Evolutionary conservation across 1,140 invertebrate species (phyloP), one percentile per base, ranked within the genome.

Genomic region (Tetramorium alpestre): DNA sequence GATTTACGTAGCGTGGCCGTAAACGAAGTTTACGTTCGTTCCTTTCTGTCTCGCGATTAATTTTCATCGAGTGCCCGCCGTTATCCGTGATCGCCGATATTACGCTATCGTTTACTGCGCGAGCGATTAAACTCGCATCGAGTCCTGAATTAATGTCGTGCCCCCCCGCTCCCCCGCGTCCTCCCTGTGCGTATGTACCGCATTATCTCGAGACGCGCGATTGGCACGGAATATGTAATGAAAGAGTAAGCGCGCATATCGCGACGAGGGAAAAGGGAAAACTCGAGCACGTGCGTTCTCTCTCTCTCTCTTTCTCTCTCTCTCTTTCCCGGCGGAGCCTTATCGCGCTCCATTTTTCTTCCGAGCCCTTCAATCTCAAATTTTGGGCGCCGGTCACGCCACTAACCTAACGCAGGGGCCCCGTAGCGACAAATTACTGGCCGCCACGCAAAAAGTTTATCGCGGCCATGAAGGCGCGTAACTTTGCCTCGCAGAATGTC

Each of bases 331-430:
- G 28, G 18, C n/a, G 28, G 22, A 22, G 3, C 16, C 85, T 84
- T 87, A 87, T 87, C 77, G 80, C 67, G 38, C 18, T n/a, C 58
- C 80, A 87, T 87, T 87, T 87, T 76, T 87, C 86, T 84, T 58
- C 49, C 22, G 54, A 60, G 54, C 80, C 86, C 67, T 85, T 81
- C 78, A 87, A 87, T 85, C 51, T 84, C 60, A 69, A 87, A 85
- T 58, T 87, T 87, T 75, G 70, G 69, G n/a, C 60, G 6, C 38
- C 41, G 47, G 70, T 87, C 85, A 87, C 47, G 77, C 33, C 47
- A 70, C 64, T 56, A 11, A 44, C 75, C 62, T 56, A 11, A 44
- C 76, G 58, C 51, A 33, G 16, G 41, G 41, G 11, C 13, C 18
- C 41, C 51, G 76, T 73, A 33, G 44, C 78, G 70, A 85, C 80